Evolutionary conservation across 2,113 vertebrate species (phyloP).

Genomic region (Rallus limicola): DNA sequence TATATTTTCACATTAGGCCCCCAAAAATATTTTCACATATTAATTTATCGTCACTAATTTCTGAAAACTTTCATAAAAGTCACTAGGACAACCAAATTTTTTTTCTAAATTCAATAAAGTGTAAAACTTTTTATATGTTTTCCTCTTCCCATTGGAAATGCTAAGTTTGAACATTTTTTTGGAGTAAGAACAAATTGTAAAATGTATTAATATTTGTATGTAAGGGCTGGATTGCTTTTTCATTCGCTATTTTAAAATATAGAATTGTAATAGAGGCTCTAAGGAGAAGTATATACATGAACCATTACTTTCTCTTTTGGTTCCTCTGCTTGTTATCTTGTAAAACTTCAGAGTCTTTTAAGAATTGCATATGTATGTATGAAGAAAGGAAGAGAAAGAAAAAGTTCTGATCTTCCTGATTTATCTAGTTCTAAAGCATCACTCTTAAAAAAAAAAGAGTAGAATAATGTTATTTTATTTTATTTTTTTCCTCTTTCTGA

Average conservation of each 20-base stretch:
- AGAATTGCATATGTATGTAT: neutral
- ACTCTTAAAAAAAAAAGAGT: no score
- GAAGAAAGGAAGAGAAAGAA: neutral
- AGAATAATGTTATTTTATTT: neutral
- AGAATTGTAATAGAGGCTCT: neutral
- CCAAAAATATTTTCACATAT: neutral
- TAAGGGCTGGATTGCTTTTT: neutral
- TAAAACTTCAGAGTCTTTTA: neutral
- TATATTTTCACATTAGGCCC: neutral
- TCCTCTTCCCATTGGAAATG: neutral
- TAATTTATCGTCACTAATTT: neutral
- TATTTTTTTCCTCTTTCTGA: neutral
- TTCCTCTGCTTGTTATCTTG: neutral
- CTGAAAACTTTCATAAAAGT: neutral
- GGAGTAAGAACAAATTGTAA: neutral
- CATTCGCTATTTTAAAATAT: neutral
- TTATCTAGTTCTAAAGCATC: neutral
- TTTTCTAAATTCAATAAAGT: neutral
- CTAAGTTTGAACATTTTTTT: neutral
- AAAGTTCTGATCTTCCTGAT: neutral
- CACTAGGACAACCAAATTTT: neutral
- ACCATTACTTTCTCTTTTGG: neutral
- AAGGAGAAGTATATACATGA: neutral
- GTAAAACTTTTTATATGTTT: neutral
- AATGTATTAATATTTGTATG: neutral